Percentiles rank a stretch among this genome's conserved stretches.
Conservation (phyloP, 2,888 invertebrate species). For the Clunio marinus region DNA sequence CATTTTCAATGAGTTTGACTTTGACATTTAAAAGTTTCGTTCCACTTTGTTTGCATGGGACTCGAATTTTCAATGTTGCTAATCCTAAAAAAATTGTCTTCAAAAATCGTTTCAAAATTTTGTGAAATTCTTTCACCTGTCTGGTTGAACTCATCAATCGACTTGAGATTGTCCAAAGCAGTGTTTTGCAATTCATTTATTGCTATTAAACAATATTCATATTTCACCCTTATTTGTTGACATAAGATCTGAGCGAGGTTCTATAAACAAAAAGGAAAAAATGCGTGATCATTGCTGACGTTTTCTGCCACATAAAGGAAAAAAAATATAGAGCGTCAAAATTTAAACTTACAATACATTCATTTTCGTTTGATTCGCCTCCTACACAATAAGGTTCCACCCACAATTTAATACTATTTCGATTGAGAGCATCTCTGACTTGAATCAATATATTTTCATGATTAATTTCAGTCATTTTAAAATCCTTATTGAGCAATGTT, state of each 20-base stretch:
- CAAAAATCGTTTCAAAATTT: slow-evolving; percentile 5
- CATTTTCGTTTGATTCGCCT: slow-evolving; percentile 52
- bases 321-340: not conserved
- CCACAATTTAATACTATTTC: slow-evolving; percentile 70
- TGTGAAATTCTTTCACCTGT: slow-evolving; percentile 49
- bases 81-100: slow-evolving; percentile 52
- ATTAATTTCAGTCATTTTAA: slow-evolving; percentile 24
- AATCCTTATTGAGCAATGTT: too few relatives aligned
- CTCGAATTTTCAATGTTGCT: slow-evolving; percentile 67
- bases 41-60: slow-evolving; percentile 54
- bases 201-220: slow-evolving; percentile 55
- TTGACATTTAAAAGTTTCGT: slow-evolving; percentile 56
- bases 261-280: slow-evolving; percentile 49
- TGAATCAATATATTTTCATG: slow-evolving; percentile 62
- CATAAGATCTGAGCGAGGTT: slow-evolving; percentile 60
- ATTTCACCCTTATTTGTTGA: slow-evolving; percentile 54
- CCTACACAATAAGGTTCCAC: slow-evolving; percentile 63
- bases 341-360: slow-evolving; percentile 46
- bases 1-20: slow-evolving; percentile 55
- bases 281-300: not conserved
- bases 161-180: slow-evolving; percentile 67
- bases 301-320: slow-evolving; percentile 3
- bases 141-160: slow-evolving; percentile 63
- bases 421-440: slow-evolving; percentile 63
- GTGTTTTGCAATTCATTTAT: slow-evolving; percentile 62